Base-by-base conservation (phyloP, 2,888 invertebrate genomes). In the Xestia rhomboidea region DNA sequence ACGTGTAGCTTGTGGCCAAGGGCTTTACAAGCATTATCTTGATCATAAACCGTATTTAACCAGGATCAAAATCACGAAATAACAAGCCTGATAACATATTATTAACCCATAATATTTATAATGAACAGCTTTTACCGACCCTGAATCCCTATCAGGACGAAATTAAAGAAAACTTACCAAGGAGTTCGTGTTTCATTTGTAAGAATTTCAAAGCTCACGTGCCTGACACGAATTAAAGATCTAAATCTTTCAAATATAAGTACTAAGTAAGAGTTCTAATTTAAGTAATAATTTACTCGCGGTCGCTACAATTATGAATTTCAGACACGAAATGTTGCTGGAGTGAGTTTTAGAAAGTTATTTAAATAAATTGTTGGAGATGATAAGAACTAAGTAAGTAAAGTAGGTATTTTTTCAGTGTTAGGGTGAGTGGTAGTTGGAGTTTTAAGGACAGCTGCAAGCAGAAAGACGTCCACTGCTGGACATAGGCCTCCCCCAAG, bases 161-260 rank as follows among this genome's bases (percentile, higher is more conserved):
- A 72, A 72, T 66, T 71, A 83, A 44, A 60, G 66, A 74, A 38
- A 27, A 34, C 24, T 5, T 7, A 63, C 18, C 27, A 0, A 0
- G 27, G 11, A 3, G 30, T 81, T 78, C 77, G 79, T 84, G 81
- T 81, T n/a, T 15, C 68, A 27, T 62, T 49, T 62, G 54, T 68
- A 38, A 74, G 69, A 60, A 57, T 70, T 60, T 13, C 10, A 38
- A 64, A 64, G 64, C 60, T 86, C 11, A 70, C 87, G 87, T 87
- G 86, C 41, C 57, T 64, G 62, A 51, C 38, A 76, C 34, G 63
- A 82, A 87, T 87, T 82, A 82, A 66, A 84, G 87, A 87, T 87
- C 6, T 0, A 8, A 81, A 84, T 83, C 86, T 68, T 34, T 38
- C 57, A 51, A 66, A 69, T 54, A 63, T 81, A 78, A 74, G 77